Percentiles rank a stretch among this genome's conserved stretches.
These are phyloP conservation scores for Enteromius anoplus DNA, from an alignment of 2,797 vertebrate genomes.

Conservation along the genomic window DNA sequence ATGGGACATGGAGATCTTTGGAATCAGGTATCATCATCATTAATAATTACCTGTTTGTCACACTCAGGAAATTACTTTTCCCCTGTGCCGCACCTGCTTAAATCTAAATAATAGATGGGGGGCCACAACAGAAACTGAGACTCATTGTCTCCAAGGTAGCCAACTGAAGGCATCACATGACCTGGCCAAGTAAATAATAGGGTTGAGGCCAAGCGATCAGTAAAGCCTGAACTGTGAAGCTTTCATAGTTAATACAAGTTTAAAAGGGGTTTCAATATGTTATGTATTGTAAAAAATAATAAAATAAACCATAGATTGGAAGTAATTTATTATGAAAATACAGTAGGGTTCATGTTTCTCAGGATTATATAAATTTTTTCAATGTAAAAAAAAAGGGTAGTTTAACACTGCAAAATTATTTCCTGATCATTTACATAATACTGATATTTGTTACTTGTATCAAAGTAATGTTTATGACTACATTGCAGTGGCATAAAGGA, in stretches of 20 bases:
- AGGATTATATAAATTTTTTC: too few relatives aligned
- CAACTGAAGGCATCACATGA: constrained; percentile 32
- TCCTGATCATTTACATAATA: neutral
- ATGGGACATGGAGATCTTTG: constrained; percentile 13
- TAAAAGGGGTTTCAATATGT: neutral
- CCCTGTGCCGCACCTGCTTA: constrained; percentile 61
- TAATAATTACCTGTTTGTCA: constrained; percentile 62
- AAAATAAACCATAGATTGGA: neutral
- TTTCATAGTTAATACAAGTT: neutral
- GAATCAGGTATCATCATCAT: constrained; percentile 60
- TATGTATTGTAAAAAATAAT: neutral
- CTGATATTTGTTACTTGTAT: neutral
- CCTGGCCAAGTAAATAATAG: constrained; percentile 44
- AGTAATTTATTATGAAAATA: neutral
- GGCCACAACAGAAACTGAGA: constrained; percentile 52
- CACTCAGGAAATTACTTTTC: constrained; percentile 66
- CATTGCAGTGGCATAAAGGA: neutral
- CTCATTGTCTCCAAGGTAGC: constrained; percentile 58
- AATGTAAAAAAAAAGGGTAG: neutral
- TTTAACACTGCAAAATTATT: neutral
- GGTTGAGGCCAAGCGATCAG: constrained; percentile 17
- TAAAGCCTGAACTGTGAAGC: neutral
- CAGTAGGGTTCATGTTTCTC: neutral
- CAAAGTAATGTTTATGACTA: neutral
- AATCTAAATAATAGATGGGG: constrained; percentile 65